Evolutionary conservation across 2,113 vertebrate species (phyloP).

Genomic region (Pseudorectes ferrugineus): DNA sequence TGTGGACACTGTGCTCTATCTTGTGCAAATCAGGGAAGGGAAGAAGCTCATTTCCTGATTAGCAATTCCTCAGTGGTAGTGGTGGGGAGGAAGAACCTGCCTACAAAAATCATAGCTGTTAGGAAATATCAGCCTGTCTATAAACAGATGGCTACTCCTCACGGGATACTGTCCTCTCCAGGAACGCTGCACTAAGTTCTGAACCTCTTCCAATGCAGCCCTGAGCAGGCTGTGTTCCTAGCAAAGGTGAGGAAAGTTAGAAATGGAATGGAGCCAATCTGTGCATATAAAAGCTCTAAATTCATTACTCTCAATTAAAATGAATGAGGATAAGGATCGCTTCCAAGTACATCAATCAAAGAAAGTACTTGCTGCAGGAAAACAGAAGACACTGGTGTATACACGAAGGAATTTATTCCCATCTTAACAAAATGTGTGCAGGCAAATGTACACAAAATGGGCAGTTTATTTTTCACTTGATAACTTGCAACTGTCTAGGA

Average conservation of each 20-base stretch:
- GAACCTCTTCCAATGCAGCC: constrained; percentile 26
- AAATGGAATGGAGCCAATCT: constrained; percentile 54
- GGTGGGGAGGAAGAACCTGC: neutral
- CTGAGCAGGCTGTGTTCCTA: constrained; percentile 50
- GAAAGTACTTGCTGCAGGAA: constrained; percentile 60
- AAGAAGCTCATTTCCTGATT: neutral
- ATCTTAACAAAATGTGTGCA: neutral
- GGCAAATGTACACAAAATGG: neutral
- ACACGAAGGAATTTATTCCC: constrained; percentile 22
- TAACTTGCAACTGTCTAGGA: neutral
- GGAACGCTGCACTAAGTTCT: neutral
- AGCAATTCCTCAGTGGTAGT: neutral
- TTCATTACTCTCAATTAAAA: constrained; percentile 70
- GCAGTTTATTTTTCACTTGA: neutral
- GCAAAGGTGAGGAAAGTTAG: constrained; percentile 56
- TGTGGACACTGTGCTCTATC: neutral
- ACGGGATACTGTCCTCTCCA: constrained; percentile 7
- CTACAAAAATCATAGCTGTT: constrained; percentile 7
- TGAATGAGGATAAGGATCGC: constrained; percentile 56
- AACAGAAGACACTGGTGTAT: constrained; percentile 47
- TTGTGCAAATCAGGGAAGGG: neutral
- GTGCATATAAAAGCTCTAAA: constrained; percentile 54
- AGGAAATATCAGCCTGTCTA: constrained; percentile 22
- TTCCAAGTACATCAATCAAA: constrained; percentile 66
- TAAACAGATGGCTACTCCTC: constrained; percentile 51